Evolutionary conservation across 2,888 invertebrate genomes (phyloP), one percentile per base, ranked within the genome.

Genomic region (Sepiola atlantica): DNA sequence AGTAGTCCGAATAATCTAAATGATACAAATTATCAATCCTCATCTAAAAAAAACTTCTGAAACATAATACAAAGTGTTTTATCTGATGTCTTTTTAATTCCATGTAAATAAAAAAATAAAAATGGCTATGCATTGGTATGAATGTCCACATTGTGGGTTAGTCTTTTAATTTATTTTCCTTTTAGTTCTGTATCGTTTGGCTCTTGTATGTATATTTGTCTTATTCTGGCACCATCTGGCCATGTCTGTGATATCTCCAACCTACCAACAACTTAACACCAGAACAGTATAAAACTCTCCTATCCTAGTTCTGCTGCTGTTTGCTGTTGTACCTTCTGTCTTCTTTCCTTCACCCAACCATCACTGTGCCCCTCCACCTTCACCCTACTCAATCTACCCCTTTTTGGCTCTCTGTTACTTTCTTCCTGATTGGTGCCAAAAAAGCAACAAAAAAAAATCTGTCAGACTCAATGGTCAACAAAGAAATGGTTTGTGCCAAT

Each of bases 401-500:
- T n/a, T n/a, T n/a, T n/a, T 28, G 6, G n/a, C 28, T n/a, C 28
- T 77, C 77, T 77, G 77, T 10, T 77, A n/a, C 77, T 77, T 77
- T 32, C n/a, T n/a, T 77, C n/a, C n/a, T n/a, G 16, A 77, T 77
- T 77, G n/a, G n/a, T 77, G 77, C 77, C 77, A 77, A n/a, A 32
- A 28, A 77, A 77, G 77, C 28, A 8, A 45, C n/a, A 45, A 45
- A 28, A 77, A 77, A 16, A 77, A 12, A 0, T 32, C 54, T 92
- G 92, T 92, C 92, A 92, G 54, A 92, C n/a, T 55, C 45, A 92
- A 92, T 92, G 92, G 92, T 45, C 55, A 92, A 92, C 92, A 55
- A 92, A 92, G 92, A 92, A 45, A 35, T n/a, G 45, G 28, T 92
- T 92, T 55, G 45, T 92, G 92, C 45, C 55, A 92, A 92, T 55